A percentile compares a stretch with the other conserved stretches of the same genome.
These are phyloP conservation scores for Ceratina calcarata DNA, from an alignment of 1,140 invertebrate species.

Conservation along the genomic window DNA sequence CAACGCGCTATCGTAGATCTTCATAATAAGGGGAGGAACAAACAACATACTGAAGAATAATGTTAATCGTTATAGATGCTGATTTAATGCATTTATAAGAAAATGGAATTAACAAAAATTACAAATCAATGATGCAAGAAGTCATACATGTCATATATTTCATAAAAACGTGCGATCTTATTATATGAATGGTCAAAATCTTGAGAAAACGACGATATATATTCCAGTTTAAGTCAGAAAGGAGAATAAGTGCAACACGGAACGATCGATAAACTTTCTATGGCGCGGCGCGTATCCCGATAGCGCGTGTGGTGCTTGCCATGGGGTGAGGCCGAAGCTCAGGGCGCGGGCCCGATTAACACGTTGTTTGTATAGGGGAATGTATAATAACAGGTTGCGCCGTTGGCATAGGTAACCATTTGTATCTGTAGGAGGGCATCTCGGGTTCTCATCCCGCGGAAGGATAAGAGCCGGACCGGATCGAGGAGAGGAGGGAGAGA, in stretches of 20 bases:
- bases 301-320: constrained; percentile 41
- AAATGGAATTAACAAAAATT: too few species aligned
- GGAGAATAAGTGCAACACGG: constrained; percentile 31
- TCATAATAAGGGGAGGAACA: too few species aligned
- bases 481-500: constrained; percentile 21
- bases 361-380: constrained; percentile 81
- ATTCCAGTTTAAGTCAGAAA: constrained; percentile 54
- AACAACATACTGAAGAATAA: too few species aligned
- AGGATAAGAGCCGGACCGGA: constrained; percentile 43
- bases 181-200: constrained; percentile 9
- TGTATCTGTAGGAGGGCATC: constrained; percentile 79
- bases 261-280: constrained; percentile 74
- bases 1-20: too few species aligned
- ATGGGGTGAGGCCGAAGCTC: constrained; percentile 42
- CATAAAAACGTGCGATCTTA: neutral
- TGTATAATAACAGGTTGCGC: constrained; percentile 80
- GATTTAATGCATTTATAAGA: too few species aligned
- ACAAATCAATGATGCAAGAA: neutral
- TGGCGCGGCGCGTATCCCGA: constrained; percentile 59
- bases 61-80: too few species aligned
- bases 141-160: neutral
- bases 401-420: constrained; percentile 77
- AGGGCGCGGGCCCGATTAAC: constrained; percentile 77
- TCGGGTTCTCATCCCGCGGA: constrained; percentile 73
- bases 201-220: neutral